Evolutionary conservation across 1,140 invertebrate species (phyloP).

Genomic region (Dinothrombium tinctorium): DNA sequence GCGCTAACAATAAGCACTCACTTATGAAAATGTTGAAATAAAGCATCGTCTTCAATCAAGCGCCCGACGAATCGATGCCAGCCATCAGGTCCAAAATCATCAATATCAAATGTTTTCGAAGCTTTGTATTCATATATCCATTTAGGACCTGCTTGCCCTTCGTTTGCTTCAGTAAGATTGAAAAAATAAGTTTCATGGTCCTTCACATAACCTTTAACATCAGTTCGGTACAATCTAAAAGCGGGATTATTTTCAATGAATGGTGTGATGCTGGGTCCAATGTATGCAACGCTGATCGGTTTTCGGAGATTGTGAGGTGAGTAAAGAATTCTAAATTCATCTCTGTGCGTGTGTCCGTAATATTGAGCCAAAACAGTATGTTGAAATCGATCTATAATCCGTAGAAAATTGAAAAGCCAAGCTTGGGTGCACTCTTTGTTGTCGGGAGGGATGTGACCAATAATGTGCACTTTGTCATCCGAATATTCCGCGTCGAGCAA

Average conservation of each 20-base stretch:
- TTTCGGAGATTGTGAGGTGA: conserved; percentile 6
- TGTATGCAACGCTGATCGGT: conserved; percentile 15
- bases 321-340: conserved; percentile 82
- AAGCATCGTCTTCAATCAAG: conserved; percentile 51
- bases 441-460: conserved; percentile 94
- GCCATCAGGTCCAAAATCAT: conserved; percentile 49
- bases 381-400: conserved; percentile 64
- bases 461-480: conserved; percentile 82
- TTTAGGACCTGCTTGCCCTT: conserved; percentile 28
- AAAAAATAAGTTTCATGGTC: conserved; percentile 88
- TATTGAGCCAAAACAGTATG: conserved; percentile 74
- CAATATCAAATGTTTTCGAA: conserved; percentile 50
- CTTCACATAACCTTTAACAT: conserved; percentile 35
- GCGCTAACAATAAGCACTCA: too few relatives aligned
- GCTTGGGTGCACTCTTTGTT: conserved; percentile 70
- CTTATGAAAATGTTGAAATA: conserved; percentile 75
- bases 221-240: conserved; percentile 82
- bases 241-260: conserved; percentile 80
- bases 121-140: conserved; percentile 77
- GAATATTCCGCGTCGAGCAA: conserved; percentile 75
- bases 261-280: conserved; percentile 59
- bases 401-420: conserved; percentile 75
- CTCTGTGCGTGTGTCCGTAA: conserved; percentile 83
- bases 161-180: conserved; percentile 80
- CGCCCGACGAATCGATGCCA: conserved; percentile 62